Percentiles rank a stretch among this genome's conserved stretches.
Evolutionary conservation across 2,888 invertebrate species (phyloP).

Genomic region (Nymphalis polychloros): DNA sequence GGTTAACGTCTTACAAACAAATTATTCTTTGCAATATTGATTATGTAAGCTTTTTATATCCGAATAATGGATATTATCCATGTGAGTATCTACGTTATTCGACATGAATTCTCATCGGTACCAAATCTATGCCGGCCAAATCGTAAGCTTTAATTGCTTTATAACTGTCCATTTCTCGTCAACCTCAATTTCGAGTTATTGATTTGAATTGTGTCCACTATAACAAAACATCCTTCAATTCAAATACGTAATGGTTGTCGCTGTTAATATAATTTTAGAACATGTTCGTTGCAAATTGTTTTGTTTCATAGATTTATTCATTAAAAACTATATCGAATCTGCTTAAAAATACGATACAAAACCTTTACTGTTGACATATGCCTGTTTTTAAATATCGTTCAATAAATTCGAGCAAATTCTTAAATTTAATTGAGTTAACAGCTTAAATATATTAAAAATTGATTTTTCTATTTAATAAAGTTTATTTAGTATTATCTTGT

Average conservation of each 20-base stretch:
- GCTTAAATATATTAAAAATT: no score
- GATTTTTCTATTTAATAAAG: no score
- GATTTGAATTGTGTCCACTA: slow-evolving; percentile 55
- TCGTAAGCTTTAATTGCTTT: slow-evolving; percentile 58
- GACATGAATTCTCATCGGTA: slow-evolving; percentile 12
- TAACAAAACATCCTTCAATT: slow-evolving; percentile 27
- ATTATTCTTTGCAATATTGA: no score
- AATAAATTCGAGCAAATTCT: no score
- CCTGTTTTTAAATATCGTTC: no score
- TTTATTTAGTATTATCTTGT: no score
- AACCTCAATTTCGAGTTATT: slow-evolving; percentile 65
- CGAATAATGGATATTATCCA: no score
- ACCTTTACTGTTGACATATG: no score
- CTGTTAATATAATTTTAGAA: neutral
- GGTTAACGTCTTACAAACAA: no score
- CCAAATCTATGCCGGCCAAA: slow-evolving; percentile 26
- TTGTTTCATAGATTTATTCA: neutral
- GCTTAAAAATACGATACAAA: neutral
- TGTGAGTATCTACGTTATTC: no score
- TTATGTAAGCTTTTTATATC: no score
- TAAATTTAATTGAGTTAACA: no score
- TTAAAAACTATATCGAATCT: neutral
- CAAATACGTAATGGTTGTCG: slow-evolving; percentile 26
- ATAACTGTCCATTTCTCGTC: slow-evolving; percentile 65
- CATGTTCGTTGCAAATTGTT: neutral